Evolutionary conservation across 2,113 vertebrate species (phyloP).

Genomic region (Cichladusa arquata): DNA sequence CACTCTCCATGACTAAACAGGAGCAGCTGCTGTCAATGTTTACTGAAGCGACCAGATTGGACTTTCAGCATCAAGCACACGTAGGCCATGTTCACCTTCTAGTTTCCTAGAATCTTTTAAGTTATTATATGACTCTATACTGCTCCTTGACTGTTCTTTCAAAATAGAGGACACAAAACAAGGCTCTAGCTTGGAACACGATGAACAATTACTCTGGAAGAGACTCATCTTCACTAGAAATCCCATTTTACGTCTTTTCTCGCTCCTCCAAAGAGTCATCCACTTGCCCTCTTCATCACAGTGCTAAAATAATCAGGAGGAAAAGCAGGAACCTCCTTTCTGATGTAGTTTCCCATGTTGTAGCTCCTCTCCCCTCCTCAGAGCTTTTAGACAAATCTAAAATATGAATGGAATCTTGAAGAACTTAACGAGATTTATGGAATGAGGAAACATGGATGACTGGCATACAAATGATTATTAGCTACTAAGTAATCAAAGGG

Average conservation of each 20-base stretch:
- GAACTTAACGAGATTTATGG: neutral
- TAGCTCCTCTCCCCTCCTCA: neutral
- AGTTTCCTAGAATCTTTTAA: neutral
- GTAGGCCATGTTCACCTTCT: neutral
- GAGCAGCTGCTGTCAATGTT: neutral
- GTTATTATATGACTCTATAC: neutral
- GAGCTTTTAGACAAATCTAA: neutral
- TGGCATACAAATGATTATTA: neutral
- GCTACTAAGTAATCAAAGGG: neutral
- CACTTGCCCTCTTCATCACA: neutral
- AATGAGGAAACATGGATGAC: neutral
- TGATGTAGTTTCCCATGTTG: fast-evolving
- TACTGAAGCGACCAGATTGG: neutral
- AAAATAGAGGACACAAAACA: neutral
- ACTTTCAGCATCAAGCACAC: neutral
- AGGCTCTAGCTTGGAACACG: neutral
- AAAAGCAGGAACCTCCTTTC: neutral
- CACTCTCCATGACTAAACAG: neutral
- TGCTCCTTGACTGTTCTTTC: neutral
- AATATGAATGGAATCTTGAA: neutral
- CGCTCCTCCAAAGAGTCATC: neutral
- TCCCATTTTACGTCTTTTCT: neutral
- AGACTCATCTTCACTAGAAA: neutral
- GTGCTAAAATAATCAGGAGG: neutral
- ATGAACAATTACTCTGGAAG: neutral